phyloP scores from a whole-genome alignment of 2,113 vertebrate genomes.

The Ammodytes marinus region DNA sequence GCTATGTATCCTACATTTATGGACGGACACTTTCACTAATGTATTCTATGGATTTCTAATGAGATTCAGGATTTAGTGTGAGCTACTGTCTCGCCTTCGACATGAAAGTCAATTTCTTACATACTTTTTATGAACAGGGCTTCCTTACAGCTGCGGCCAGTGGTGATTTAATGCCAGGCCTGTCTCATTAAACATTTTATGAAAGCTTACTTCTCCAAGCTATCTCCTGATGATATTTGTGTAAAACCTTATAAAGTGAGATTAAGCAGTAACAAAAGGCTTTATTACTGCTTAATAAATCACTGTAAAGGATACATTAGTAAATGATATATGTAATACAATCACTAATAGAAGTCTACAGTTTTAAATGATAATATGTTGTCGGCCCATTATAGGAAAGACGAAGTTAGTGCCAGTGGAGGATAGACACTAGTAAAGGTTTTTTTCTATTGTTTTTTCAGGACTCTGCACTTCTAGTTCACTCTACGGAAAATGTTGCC shows the following conservation, averaged over 20 bases:
- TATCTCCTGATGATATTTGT: background rate
- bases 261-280: background rate
- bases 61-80: constrained; percentile 33
- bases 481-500: constrained; percentile 92
- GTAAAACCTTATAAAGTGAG: background rate
- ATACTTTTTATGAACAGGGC: constrained; percentile 21
- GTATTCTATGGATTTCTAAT: constrained; percentile 38
- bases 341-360: background rate
- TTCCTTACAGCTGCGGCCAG: constrained; percentile 4
- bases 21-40: constrained; percentile 47
- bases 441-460: constrained; percentile 64
- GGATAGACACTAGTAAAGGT: no score
- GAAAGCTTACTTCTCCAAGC: background rate
- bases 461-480: constrained; percentile 91
- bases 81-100: background rate
- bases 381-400: background rate
- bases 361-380: background rate
- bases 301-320: no score
- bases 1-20: constrained; percentile 59
- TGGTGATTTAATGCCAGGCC: constrained; percentile 14
- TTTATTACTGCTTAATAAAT: background rate
- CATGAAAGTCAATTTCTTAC: constrained; percentile 12
- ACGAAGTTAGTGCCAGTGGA: no score
- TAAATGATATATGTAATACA: no score
- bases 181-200: constrained; percentile 8